phyloP scores from a whole-genome alignment of 92 coral and sea anemone genomes.

The Porites lobata region DNA sequence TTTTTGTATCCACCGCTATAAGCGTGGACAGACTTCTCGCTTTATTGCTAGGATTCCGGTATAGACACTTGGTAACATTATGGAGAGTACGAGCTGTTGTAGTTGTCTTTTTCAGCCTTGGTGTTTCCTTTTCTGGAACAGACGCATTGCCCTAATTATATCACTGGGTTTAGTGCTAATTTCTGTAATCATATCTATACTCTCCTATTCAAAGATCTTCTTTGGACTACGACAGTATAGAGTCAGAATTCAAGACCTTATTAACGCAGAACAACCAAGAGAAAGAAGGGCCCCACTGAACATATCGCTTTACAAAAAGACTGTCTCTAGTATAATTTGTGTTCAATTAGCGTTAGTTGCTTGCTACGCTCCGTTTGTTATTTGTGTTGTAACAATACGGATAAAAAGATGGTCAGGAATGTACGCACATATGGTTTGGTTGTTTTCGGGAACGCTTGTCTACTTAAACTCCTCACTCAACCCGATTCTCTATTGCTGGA shows the following conservation, averaged over 20 bases:
- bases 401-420: neutral
- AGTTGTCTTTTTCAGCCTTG: neutral
- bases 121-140: neutral
- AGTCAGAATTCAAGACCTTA: neutral
- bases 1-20: neutral
- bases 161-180: neutral
- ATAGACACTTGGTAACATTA: neutral
- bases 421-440: neutral
- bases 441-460: conserved; percentile 1
- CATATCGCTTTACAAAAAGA: neutral
- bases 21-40: neutral
- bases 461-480: conserved; percentile 5
- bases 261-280: neutral
- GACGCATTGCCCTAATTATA: neutral
- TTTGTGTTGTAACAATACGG: neutral
- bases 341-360: neutral
- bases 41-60: neutral
- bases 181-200: neutral
- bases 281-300: neutral
- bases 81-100: neutral
- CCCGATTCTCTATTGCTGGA: neutral
- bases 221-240: neutral
- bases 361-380: neutral
- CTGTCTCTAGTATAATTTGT: neutral
- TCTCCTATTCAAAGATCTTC: conserved; percentile 1